Evolutionary conservation across 2,888 invertebrate genomes (phyloP), one percentile per base, ranked within the genome.

Genomic region (Apamea monoglypha): DNA sequence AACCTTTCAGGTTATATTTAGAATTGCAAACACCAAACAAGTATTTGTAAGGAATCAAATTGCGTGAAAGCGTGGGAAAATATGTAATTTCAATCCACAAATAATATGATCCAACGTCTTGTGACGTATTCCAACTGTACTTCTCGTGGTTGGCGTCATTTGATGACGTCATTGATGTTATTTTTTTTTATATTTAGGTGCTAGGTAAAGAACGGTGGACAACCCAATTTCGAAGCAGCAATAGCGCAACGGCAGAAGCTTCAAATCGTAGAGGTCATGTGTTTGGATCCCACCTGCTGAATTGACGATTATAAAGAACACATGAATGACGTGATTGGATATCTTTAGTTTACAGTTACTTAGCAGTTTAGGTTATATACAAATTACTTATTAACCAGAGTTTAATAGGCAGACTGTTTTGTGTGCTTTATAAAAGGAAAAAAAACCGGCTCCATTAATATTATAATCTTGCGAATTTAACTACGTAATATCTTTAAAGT

Each of bases 1-100:
- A 72, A 69, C 44, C 50, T 44, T 69, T 53, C n/a, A 25, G 8
- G 36, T 69, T 68, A 72, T 72, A 68, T 81, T 67, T 68, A 59
- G 67, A 50, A 53, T 10, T 61, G 50, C 29, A 69, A 80, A 73
- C 7, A 59, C 67, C 12, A 69, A 80, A 70, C 0, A 53, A 63
- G 63, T 74, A 70, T 70, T 80, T 71, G 16, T 63, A 53, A 29
- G 63, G 25, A 75, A 40, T 73, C 53, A 25, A 76, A 21, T 85
- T 32, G 10, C 82, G 59, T n/a, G 25, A 36, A 32, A n/a, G 72
- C 72, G 86, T 82, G 69, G 83, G 83, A 66, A 25, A 76, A 21
- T 71, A 59, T 68, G 25, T 25, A 47, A 64, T 74, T 47, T 40
- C 21, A 73, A 53, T 53, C 80, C 36, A 84, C 70, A 80, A 80